Base-by-base conservation (phyloP, 2,888 invertebrate genomes). In the Thymelicus lineola region DNA sequence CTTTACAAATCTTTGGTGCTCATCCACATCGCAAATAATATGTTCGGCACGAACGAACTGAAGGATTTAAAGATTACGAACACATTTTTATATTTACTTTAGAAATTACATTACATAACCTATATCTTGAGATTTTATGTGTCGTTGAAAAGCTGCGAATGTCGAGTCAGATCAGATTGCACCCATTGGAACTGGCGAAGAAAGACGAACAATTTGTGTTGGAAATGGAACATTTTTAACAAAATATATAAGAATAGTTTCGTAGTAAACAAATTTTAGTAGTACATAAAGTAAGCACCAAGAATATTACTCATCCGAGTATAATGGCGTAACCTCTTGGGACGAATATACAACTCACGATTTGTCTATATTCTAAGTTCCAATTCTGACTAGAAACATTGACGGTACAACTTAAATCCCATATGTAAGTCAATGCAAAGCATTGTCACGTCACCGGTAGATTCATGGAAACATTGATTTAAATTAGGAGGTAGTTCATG, bases 1-100 rank as follows among this genome's bases (percentile, higher is more conserved):
- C 84, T 88, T 90, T 87, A 90, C 88, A 91, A 91, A 93, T 93
- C 93, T 93, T 93, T 93, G 93, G 93, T 91, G 93, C 90, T 88
- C 86, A 89, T 91, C 88, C 88, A 91, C 89, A 88, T 89, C 88
- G 87, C 88, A 88, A 85, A 86, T 82, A 85, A 86, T 82, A 86
- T 82, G 75, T 72, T 89, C 90, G 86, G 91, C 90, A 90, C 89
- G 83, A 86, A 87, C 82, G 80, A 87, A 85, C 85, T 85, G 84
- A 88, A 86, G 84, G 84, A 82, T 82, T 85, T 76, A 75, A 80
- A 80, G 82, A 84, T 84, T 85, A 91, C 91, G 91, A 93, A 92
- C 93, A 93, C 93, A 93, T 90, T 88, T 28, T 85, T 84, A 86
- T 85, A 80, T 85, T 82, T 84, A 82, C 73, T 82, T 85, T 80